A percentile compares a stretch with the other conserved stretches of the same genome.
These are phyloP conservation scores for Zosterops hypoxanthus DNA, from an alignment of 2,113 vertebrate genomes.

Conservation along the genomic window DNA sequence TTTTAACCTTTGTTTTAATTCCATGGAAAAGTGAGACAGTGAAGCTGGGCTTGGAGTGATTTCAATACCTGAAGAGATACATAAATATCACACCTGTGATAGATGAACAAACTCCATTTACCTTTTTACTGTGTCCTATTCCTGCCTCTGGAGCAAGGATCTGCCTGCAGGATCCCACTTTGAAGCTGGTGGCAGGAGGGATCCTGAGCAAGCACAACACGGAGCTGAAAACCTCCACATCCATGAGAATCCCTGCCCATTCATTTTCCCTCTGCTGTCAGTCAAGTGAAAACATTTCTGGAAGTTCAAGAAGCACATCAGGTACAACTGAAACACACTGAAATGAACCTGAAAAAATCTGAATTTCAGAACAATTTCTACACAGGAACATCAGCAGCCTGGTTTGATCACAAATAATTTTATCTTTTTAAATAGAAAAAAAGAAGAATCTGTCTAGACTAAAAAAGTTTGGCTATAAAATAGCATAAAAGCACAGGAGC, in stretches of 20 bases:
- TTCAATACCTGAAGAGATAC: constrained; percentile 33
- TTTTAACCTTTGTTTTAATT: not conserved
- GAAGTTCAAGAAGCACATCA: not conserved
- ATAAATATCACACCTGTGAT: not conserved
- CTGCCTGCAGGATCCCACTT: constrained; percentile 42
- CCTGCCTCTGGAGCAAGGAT: constrained; percentile 20
- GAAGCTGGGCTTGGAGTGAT: not conserved
- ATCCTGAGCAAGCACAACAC: not conserved
- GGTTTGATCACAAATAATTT: constrained; percentile 20
- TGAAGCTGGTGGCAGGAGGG: not conserved
- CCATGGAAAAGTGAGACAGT: not conserved
- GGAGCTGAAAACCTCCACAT: not conserved
- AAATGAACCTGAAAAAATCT: not conserved
- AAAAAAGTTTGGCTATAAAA: constrained; percentile 57
- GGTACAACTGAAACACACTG: not conserved
- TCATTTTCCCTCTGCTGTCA: not conserved
- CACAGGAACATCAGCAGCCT: constrained; percentile 33
- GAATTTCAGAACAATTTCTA: not conserved
- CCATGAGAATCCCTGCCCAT: not conserved
- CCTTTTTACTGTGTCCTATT: not conserved
- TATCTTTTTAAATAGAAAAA: constrained; percentile 39
- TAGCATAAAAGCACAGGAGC: constrained; percentile 42
- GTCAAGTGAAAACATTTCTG: not conserved
- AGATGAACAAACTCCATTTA: not conserved
- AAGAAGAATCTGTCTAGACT: constrained; percentile 48